phyloP scores from a whole-genome alignment of 1,140 invertebrate species.

The Antheraea mylitta region DNA sequence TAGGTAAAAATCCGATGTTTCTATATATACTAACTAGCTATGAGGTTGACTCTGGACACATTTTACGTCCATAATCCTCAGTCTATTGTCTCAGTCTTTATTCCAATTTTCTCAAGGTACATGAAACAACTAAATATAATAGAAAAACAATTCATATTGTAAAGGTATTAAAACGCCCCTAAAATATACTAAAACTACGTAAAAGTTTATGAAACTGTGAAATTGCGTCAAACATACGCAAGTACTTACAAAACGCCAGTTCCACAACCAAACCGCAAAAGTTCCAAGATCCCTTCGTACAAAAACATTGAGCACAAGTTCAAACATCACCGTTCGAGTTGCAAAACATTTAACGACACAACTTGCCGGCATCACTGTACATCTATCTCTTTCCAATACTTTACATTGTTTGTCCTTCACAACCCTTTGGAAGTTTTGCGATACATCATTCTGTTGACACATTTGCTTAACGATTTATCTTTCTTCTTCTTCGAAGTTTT shows the following conservation, averaged over 20 bases:
- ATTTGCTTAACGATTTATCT: not conserved
- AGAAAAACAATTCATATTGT: no score
- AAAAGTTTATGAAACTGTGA: no score
- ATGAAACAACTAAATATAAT: no score
- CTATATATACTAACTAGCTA: no score
- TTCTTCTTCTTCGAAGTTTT: not conserved
- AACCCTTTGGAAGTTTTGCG: constrained; percentile 1
- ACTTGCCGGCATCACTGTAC: not conserved
- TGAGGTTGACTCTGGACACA: no score
- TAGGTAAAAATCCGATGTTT: no score
- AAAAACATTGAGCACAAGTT: not conserved
- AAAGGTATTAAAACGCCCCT: no score
- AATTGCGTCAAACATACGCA: not conserved
- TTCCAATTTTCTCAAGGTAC: no score
- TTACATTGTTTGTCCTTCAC: not conserved
- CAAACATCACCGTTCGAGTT: not conserved
- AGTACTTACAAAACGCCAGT: not conserved
- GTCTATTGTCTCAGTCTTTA: no score
- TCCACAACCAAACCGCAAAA: not conserved
- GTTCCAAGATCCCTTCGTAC: not conserved
- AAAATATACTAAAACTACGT: no score
- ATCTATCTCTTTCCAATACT: constrained; percentile 1
- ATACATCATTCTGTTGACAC: constrained; percentile 4
- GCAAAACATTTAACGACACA: constrained; percentile 8
- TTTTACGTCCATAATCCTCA: no score